phyloP scores from a whole-genome alignment of 2,797 vertebrate species.

The Xenentodon cancila region DNA sequence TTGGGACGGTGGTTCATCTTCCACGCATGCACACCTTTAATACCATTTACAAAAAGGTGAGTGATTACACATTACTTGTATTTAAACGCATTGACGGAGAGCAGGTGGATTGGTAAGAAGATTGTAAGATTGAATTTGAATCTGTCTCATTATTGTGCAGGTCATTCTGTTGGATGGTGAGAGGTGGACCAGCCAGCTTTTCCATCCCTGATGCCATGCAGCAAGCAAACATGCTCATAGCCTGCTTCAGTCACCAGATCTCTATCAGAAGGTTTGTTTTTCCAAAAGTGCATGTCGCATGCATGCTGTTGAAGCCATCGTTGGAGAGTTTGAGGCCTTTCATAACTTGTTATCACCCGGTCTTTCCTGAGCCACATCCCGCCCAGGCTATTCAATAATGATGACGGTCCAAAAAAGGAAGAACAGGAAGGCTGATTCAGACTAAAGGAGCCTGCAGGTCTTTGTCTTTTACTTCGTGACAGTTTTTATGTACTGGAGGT shows the following conservation, averaged over 20 bases:
- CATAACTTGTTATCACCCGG: neutral
- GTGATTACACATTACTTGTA: no score
- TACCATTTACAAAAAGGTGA: no score
- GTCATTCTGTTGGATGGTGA: no score
- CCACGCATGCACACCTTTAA: no score
- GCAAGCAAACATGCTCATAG: neutral
- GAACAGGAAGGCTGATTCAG: conserved; percentile 25
- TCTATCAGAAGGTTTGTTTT: neutral
- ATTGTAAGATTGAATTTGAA: neutral
- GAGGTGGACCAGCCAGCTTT: no score
- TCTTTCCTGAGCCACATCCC: conserved; percentile 16
- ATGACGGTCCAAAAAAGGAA: neutral
- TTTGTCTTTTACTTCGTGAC: conserved; percentile 15
- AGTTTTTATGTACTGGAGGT: conserved; percentile 20
- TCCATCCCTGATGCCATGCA: neutral
- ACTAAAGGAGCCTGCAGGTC: conserved; percentile 2
- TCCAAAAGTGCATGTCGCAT: conserved; percentile 5
- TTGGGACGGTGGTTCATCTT: no score
- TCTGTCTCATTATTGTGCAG: no score
- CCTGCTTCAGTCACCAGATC: neutral
- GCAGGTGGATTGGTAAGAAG: neutral
- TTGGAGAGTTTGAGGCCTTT: neutral
- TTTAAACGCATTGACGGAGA: no score
- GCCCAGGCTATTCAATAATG: neutral
- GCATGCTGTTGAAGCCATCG: neutral